Evolutionary conservation across 2,797 vertebrate species (phyloP).

Genomic region (Xenops minutus): DNA sequence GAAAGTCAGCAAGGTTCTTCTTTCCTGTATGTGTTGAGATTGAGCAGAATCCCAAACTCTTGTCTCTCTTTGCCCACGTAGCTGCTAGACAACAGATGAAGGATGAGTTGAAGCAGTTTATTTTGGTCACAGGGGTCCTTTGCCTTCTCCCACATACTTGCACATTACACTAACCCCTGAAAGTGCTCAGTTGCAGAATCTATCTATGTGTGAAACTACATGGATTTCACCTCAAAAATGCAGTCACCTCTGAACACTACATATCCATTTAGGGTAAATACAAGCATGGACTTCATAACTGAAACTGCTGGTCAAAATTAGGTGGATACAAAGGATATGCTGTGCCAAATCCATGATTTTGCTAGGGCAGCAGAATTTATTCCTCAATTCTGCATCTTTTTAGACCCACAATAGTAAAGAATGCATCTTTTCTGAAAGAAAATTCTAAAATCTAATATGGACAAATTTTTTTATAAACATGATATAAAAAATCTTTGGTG

Average conservation of each 20-base stretch:
- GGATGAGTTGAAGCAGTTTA: background rate
- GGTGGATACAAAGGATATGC: background rate
- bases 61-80: background rate
- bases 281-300: background rate
- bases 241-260: background rate
- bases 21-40: accelerated
- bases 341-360: background rate
- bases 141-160: background rate
- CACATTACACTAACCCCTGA: background rate
- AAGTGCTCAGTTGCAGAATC: background rate
- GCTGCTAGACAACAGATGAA: background rate
- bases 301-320: background rate
- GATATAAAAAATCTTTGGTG: background rate
- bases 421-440: background rate
- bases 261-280: background rate
- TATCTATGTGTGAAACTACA: background rate
- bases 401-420: background rate
- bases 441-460: background rate
- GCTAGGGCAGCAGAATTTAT: background rate
- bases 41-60: background rate
- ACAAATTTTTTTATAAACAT: background rate
- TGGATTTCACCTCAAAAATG: background rate
- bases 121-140: background rate
- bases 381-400: background rate
- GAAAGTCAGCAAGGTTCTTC: background rate